These are phyloP conservation scores for Deilephila porcellus DNA, from an alignment of 2,888 invertebrate genomes.

Conservation along the genomic window DNA sequence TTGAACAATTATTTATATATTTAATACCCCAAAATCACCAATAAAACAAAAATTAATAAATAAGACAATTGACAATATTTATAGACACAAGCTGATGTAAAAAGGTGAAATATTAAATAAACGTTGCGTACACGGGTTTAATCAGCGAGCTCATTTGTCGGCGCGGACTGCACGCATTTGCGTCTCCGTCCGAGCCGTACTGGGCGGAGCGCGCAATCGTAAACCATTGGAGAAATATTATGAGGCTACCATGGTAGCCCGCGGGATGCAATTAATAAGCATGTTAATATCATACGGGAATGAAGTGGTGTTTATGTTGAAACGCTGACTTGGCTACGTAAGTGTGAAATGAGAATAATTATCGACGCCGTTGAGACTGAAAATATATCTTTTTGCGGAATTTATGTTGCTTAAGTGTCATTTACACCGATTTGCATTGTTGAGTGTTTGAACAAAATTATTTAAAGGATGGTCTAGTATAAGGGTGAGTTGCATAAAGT, in stretches of 20 bases:
- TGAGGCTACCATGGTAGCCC: conserved; percentile 77
- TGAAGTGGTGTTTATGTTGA: conserved; percentile 20
- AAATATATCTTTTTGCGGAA: background rate
- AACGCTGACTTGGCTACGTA: conserved; percentile 22
- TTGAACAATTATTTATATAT: too few species aligned
- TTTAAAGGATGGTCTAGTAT: too few species aligned
- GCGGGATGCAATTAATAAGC: conserved; percentile 79
- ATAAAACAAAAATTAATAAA: too few species aligned
- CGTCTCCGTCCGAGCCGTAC: conserved; percentile 48
- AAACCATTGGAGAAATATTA: conserved; percentile 78
- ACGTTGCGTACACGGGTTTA: conserved; percentile 64
- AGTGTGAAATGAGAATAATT: conserved; percentile 45
- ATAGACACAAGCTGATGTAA: conserved; percentile 5
- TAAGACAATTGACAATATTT: background rate
- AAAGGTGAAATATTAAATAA: conserved; percentile 54
- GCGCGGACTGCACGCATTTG: conserved; percentile 58
- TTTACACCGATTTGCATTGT: too few species aligned
- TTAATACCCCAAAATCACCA: too few species aligned
- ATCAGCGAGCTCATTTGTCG: conserved; percentile 78
- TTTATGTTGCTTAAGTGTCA: too few species aligned
- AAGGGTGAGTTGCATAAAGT: too few species aligned
- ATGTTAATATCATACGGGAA: conserved; percentile 65
- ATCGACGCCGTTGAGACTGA: background rate
- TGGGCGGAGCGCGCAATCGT: conserved; percentile 70
- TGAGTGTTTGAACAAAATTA: too few species aligned